These are phyloP conservation scores for Nyctereutes procyonoides DNA, from an alignment of 2,113 vertebrate genomes.

Conservation along the genomic window DNA sequence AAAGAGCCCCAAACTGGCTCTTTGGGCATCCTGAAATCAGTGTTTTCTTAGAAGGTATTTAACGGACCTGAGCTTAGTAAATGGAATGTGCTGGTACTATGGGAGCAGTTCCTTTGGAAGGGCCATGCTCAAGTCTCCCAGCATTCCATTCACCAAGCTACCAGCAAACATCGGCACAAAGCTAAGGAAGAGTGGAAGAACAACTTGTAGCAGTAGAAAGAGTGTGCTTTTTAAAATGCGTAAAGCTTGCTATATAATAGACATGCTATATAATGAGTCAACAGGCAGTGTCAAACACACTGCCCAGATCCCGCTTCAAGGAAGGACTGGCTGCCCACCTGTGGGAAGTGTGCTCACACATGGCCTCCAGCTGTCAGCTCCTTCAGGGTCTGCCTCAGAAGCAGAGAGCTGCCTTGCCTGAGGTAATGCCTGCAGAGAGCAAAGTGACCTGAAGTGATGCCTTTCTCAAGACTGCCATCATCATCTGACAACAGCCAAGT, in stretches of 20 bases:
- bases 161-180: not conserved
- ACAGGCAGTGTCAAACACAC: not conserved
- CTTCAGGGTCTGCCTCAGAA: not conserved
- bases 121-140: not conserved
- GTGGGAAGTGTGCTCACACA: not conserved
- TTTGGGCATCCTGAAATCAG: not conserved
- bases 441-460: not conserved
- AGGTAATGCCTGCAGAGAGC: not conserved
- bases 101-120: not conserved
- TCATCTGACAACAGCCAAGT: not conserved
- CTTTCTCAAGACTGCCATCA: not conserved
- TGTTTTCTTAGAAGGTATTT: not conserved
- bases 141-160: not conserved
- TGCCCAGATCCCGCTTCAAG: not conserved
- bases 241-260: conserved; percentile 36
- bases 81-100: not conserved
- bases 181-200: not conserved
- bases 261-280: not conserved
- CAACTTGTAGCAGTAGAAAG: not conserved
- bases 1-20: not conserved
- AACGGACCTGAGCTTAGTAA: not conserved
- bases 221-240: not conserved
- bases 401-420: not conserved
- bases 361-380: not conserved
- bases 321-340: not conserved